phyloP scores from a whole-genome alignment of 2,888 invertebrate genomes.

The Unio pictorum region DNA sequence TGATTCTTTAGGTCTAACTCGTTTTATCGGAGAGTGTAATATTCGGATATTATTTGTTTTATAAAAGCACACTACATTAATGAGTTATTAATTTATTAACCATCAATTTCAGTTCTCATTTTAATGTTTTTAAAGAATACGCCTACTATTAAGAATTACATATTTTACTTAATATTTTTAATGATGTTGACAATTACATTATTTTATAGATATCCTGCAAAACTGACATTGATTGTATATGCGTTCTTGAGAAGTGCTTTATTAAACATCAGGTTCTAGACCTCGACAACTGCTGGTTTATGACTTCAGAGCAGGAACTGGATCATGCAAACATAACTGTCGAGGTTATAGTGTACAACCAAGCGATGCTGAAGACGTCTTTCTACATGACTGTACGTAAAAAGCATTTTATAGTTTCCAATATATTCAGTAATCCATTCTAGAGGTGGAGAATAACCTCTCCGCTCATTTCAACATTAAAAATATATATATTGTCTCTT shows the following conservation, averaged over 20 bases:
- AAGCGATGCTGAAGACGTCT: constrained; percentile 10
- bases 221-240: constrained; percentile 6
- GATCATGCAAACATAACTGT: constrained; percentile 7
- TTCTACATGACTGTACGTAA: constrained; percentile 5
- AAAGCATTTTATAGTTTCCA: too few species aligned
- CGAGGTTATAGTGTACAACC: constrained; percentile 17
- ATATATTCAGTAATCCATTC: too few species aligned
- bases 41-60: too few species aligned
- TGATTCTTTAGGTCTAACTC: too few species aligned
- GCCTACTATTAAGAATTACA: not conserved
- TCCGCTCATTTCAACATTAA: too few species aligned
- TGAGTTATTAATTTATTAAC: too few species aligned
- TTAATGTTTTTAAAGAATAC: not conserved
- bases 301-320: constrained; percentile 10
- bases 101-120: too few species aligned
- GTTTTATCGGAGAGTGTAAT: too few species aligned
- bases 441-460: too few species aligned
- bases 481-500: too few species aligned
- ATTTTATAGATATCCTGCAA: constrained; percentile 3
- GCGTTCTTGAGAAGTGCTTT: constrained; percentile 5
- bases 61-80: too few species aligned
- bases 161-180: not conserved
- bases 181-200: not conserved
- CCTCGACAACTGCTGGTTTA: constrained; percentile 33
- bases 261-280: constrained; percentile 9